Evolutionary conservation across 2,888 invertebrate species (phyloP).

Genomic region (Dicyrtoma fusca): DNA sequence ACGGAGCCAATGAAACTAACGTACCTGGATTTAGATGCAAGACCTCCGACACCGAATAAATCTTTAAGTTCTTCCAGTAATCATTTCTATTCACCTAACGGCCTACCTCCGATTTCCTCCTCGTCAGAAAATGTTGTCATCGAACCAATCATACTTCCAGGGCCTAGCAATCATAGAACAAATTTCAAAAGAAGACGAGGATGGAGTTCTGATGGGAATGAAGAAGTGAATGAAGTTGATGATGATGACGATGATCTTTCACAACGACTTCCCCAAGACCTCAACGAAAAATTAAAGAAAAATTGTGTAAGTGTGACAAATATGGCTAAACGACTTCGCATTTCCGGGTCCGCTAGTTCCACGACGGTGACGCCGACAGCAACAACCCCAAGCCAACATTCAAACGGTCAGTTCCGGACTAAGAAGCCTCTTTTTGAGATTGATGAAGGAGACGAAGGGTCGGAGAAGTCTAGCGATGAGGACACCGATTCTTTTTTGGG

Average conservation of each 20-base stretch:
- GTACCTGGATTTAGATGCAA: slow-evolving; percentile 54
- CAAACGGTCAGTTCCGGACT: slow-evolving; percentile 35
- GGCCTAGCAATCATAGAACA: slow-evolving; percentile 22
- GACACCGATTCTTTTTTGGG: slow-evolving; percentile 54
- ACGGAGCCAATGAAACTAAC: slow-evolving; percentile 39
- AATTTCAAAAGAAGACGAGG: slow-evolving; percentile 36
- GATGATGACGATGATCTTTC: slow-evolving; percentile 16
- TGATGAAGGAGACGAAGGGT: slow-evolving; percentile 39
- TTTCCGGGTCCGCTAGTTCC: not conserved
- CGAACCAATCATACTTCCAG: slow-evolving; percentile 35
- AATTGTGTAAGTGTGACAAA: slow-evolving; percentile 39
- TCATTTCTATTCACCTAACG: slow-evolving; percentile 12
- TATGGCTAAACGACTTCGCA: slow-evolving; percentile 45
- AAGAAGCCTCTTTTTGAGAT: slow-evolving; percentile 47
- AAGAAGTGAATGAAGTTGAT: slow-evolving; percentile 34
- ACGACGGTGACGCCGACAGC: not conserved
- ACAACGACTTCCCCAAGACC: slow-evolving; percentile 32
- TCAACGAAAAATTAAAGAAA: slow-evolving; percentile 36
- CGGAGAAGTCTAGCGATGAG: slow-evolving; percentile 7
- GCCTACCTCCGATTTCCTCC: not conserved
- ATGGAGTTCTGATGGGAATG: slow-evolving; percentile 46
- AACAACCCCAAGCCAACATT: not conserved
- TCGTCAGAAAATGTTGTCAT: slow-evolving; percentile 24
- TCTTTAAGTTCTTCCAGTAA: slow-evolving; percentile 18
- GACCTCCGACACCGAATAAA: slow-evolving; percentile 30